Percentiles rank a stretch among this genome's conserved stretches.
phyloP scores from a whole-genome alignment of 2,888 invertebrate genomes.

The Pimpla rufipes region DNA sequence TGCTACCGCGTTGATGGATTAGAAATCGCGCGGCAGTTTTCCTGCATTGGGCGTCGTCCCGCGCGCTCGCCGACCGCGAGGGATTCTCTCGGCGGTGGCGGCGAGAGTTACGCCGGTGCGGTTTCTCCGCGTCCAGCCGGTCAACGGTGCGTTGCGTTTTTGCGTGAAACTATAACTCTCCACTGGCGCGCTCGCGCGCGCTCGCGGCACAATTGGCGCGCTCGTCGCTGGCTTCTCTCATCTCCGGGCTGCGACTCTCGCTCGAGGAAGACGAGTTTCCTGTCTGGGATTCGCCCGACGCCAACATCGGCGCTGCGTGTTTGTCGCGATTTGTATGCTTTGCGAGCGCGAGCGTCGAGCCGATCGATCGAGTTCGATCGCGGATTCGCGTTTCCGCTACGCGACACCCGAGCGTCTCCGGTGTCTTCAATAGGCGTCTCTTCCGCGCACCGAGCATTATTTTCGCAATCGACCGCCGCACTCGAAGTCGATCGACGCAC shows the following conservation, averaged over 20 bases:
- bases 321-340: neutral
- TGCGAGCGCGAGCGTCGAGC: neutral
- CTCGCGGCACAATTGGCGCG: neutral
- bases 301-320: conserved; percentile 6
- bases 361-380: conserved; percentile 28
- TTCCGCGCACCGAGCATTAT: conserved; percentile 11
- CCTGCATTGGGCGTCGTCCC: conserved; percentile 77
- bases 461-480: neutral
- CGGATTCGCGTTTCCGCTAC: conserved; percentile 37
- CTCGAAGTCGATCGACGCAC: too few relatives aligned
- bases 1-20: conserved; percentile 72
- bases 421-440: conserved; percentile 8
- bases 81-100: conserved; percentile 55
- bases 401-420: conserved; percentile 19
- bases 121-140: conserved; percentile 73
- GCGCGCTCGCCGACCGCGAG: conserved; percentile 59
- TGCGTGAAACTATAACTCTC: conserved; percentile 66
- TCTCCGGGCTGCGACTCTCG: conserved; percentile 23
- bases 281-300: conserved; percentile 7
- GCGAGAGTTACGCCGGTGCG: conserved; percentile 76
- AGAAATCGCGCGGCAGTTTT: conserved; percentile 79
- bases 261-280: conserved; percentile 50
- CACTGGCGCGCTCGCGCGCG: conserved; percentile 52
- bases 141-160: conserved; percentile 69
- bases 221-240: conserved; percentile 9